These are phyloP conservation scores for Corythornis madagascariensis DNA, from an alignment of 2,113 vertebrate genomes.

Conservation along the genomic window DNA sequence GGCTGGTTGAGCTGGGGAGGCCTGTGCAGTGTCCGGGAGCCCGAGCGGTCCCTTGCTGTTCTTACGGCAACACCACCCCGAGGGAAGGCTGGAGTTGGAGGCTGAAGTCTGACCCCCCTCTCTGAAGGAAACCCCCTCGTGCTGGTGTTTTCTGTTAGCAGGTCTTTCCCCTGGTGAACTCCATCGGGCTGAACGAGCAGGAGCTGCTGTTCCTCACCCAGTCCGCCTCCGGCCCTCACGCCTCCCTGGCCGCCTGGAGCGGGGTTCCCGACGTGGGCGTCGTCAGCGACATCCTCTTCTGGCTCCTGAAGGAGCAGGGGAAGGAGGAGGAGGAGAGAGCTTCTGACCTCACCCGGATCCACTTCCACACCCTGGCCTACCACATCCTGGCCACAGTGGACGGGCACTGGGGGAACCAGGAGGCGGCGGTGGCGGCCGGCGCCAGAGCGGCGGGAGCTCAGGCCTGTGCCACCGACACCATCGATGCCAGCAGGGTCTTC, in stretches of 20 bases:
- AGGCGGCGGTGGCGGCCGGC: conserved; percentile 87
- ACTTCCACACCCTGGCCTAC: conserved; percentile 96
- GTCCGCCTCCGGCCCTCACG: conserved; percentile 85
- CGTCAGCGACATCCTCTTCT: conserved; percentile 95
- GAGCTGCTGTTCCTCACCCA: conserved; percentile 96
- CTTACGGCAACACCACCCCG: too few relatives aligned
- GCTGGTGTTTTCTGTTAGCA: conserved; percentile 87
- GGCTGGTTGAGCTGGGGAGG: too few relatives aligned
- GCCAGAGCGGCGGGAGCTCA: conserved; percentile 89
- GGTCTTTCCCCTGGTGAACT: conserved; percentile 94
- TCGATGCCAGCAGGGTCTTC: conserved; percentile 81
- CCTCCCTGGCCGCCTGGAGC: conserved; percentile 81
- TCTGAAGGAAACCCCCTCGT: background rate
- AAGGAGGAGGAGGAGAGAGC: conserved; percentile 54
- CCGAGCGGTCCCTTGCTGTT: too few relatives aligned
- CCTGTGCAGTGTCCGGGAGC: too few relatives aligned
- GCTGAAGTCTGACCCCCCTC: background rate
- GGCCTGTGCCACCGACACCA: conserved; percentile 84
- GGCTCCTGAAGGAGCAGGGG: conserved; percentile 89
- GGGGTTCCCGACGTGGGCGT: conserved; percentile 87
- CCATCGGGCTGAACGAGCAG: conserved; percentile 96
- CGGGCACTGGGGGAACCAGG: conserved; percentile 93
- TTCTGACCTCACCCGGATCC: conserved; percentile 89
- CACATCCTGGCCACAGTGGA: conserved; percentile 92
- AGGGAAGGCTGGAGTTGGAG: background rate